These are phyloP conservation scores for Turnix velox DNA, from an alignment of 2,113 vertebrate genomes.

Conservation along the genomic window DNA sequence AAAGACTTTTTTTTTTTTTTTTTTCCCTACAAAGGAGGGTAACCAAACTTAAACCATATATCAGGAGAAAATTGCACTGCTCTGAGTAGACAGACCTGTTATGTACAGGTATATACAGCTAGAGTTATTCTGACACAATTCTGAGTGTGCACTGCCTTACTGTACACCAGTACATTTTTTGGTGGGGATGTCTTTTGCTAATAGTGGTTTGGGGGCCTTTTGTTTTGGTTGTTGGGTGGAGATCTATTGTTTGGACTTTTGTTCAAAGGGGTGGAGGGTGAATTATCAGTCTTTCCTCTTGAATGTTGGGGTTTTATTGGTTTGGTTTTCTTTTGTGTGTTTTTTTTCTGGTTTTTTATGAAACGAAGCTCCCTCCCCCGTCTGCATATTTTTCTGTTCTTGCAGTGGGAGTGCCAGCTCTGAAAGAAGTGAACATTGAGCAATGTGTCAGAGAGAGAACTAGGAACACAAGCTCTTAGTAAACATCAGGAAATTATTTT, in stretches of 20 bases:
- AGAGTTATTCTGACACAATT: neutral
- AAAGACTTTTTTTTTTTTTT: no score
- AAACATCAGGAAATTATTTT: constrained; percentile 10
- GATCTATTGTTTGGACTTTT: neutral
- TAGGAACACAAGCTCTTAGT: neutral
- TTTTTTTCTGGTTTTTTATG: neutral
- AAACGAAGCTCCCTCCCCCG: neutral
- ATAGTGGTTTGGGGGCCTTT: neutral
- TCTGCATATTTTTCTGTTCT: neutral
- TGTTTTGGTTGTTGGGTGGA: neutral
- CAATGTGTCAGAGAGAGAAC: neutral
- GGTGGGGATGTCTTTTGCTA: neutral
- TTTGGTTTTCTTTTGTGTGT: no score
- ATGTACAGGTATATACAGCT: neutral
- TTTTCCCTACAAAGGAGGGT: neutral
- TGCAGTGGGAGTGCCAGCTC: neutral
- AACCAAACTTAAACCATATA: neutral
- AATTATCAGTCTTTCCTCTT: neutral
- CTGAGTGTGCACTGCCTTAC: neutral
- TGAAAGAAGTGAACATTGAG: neutral
- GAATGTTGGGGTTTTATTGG: no score
- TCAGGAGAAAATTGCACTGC: neutral
- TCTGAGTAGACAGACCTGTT: neutral
- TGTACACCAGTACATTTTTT: neutral
- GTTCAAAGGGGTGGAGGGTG: neutral